A percentile compares a stretch with the other conserved stretches of the same genome.
Evolutionary conservation across 1,140 invertebrate species (phyloP).

Genomic region (Drosophila pallidifrons): DNA sequence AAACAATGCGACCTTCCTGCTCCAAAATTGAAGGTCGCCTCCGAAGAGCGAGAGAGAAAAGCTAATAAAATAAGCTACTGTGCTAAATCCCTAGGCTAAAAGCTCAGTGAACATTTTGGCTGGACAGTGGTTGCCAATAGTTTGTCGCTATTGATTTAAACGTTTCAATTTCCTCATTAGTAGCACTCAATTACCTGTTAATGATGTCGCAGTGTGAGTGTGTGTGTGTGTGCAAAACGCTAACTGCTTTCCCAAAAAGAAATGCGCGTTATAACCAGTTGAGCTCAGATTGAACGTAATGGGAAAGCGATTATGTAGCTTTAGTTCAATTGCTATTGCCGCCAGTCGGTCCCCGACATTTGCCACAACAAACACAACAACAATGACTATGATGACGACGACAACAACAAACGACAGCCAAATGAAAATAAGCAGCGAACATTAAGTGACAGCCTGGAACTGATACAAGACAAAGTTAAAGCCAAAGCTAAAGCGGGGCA

Average conservation of each 20-base stretch:
- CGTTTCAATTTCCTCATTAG: constrained; percentile 74
- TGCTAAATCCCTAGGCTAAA: constrained; percentile 25
- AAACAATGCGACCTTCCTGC: constrained; percentile 21
- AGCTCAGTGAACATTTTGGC: constrained; percentile 25
- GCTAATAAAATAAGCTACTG: constrained; percentile 36
- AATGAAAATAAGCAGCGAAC: constrained; percentile 38
- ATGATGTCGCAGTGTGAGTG: constrained; percentile 6
- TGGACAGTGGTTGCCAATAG: not conserved
- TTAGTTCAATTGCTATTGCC: constrained; percentile 56
- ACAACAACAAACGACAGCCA: constrained; percentile 20
- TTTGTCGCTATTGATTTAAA: constrained; percentile 3
- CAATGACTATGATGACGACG: constrained; percentile 12
- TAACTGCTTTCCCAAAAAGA: constrained; percentile 68
- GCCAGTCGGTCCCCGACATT: constrained; percentile 13
- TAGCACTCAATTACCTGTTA: constrained; percentile 72
- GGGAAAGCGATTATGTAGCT: constrained; percentile 78
- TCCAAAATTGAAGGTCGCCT: constrained; percentile 40
- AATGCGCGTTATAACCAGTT: constrained; percentile 64
- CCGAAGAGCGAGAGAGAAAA: not conserved
- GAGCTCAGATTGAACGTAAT: constrained; percentile 68
- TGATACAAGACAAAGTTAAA: not conserved
- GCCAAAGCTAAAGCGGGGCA: not conserved
- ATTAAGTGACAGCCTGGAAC: constrained; percentile 19
- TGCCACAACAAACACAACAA: constrained; percentile 11
- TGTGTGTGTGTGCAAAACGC: constrained; percentile 28